Evolutionary conservation across 1,140 invertebrate genomes (phyloP).

Genomic region (Aphaenogaster ashmeadi): DNA sequence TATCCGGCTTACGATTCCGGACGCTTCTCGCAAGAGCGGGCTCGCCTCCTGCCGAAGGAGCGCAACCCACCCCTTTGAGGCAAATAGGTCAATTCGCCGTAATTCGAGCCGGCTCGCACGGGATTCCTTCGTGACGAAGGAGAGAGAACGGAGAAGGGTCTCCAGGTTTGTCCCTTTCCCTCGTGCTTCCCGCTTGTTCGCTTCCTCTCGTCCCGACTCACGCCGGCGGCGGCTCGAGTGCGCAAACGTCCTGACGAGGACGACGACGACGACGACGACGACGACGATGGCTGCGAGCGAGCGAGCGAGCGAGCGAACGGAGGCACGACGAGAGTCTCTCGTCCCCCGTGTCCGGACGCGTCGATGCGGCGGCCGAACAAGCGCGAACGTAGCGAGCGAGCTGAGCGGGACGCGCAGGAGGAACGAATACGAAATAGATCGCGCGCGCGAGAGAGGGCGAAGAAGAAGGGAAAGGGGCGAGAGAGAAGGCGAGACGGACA

Average conservation of each 20-base stretch:
- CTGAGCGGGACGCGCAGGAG: conserved; percentile 34
- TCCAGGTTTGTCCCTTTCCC: conserved; percentile 4
- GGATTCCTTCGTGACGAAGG: conserved; percentile 31
- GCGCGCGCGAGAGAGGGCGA: conserved; percentile 35
- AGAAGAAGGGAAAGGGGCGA: conserved; percentile 33
- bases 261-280: background rate
- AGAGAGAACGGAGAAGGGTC: conserved; percentile 24
- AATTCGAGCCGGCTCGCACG: conserved; percentile 56
- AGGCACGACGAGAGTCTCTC: conserved; percentile 47
- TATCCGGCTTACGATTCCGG: conserved; percentile 58
- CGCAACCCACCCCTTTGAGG: conserved; percentile 41
- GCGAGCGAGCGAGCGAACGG: conserved; percentile 46
- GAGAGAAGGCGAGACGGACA: conserved; percentile 3
- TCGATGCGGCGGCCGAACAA: conserved; percentile 68
- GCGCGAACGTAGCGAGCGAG: conserved; percentile 59
- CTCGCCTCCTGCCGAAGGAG: conserved; percentile 27
- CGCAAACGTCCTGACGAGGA: conserved; percentile 68
- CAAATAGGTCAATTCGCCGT: conserved; percentile 68
- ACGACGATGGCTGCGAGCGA: background rate
- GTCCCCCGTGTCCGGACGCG: conserved; percentile 70
- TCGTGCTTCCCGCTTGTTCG: background rate
- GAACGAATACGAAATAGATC: conserved; percentile 61
- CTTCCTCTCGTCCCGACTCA: conserved; percentile 46
- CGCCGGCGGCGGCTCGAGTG: conserved; percentile 23
- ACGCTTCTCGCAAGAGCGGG: conserved; percentile 35